Percentiles rank a stretch among this genome's conserved stretches.
These are phyloP conservation scores for Pachypanchax playfairii DNA, from an alignment of 2,113 vertebrate genomes.

Conservation along the genomic window DNA sequence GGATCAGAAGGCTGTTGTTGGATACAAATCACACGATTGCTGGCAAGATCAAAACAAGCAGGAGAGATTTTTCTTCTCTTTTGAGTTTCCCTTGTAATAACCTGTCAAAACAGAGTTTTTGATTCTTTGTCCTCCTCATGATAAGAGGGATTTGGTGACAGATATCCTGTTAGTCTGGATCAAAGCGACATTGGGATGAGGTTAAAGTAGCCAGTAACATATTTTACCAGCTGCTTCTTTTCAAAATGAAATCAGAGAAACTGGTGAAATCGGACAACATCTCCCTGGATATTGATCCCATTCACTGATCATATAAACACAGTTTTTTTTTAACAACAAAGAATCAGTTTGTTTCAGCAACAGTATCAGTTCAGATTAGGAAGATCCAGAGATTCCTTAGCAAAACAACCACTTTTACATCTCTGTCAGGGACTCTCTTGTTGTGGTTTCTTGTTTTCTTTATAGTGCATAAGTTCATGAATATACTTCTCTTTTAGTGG, in stretches of 20 bases:
- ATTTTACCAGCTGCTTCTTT: background rate
- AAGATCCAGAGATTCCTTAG: no score
- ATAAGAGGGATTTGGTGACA: slow-evolving; percentile 1
- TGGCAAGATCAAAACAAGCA: slow-evolving; percentile 34
- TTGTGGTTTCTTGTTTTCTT: no score
- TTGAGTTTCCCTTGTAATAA: background rate
- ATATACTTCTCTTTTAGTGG: no score
- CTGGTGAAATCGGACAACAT: background rate
- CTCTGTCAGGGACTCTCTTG: no score
- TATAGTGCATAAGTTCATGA: no score
- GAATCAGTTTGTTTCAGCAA: no score
- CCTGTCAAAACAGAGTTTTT: background rate
- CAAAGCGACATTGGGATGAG: background rate
- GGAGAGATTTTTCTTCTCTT: slow-evolving; percentile 8
- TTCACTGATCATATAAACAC: no score
- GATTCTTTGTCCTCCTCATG: slow-evolving; percentile 7
- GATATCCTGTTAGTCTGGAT: background rate
- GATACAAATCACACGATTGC: slow-evolving; percentile 16
- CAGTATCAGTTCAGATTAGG: no score
- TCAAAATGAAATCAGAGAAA: background rate
- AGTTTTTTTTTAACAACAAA: no score
- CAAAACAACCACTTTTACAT: no score
- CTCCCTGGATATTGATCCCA: no score
- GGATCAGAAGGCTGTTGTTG: slow-evolving; percentile 24
- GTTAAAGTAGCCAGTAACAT: background rate